A percentile compares a stretch with the other conserved stretches of the same genome.
Conservation (phyloP, 2,113 vertebrate genomes). For the Malurus elegans region DNA sequence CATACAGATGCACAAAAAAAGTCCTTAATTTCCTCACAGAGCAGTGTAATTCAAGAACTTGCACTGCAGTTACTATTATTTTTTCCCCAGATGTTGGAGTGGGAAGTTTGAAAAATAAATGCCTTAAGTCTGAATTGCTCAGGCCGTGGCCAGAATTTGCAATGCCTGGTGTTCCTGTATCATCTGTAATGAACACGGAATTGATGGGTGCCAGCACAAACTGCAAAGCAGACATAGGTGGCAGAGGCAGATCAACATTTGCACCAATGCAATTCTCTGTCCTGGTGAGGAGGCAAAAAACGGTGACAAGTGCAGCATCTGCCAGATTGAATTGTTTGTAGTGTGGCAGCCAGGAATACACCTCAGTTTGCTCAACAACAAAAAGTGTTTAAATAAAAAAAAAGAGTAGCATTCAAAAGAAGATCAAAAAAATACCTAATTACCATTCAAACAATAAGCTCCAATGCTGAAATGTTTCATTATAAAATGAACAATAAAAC, state of each 20-base stretch:
- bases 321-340: slow-evolving; percentile 37
- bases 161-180: not conserved
- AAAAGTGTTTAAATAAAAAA: not conserved
- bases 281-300: slow-evolving; percentile 20
- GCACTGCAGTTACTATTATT: not conserved
- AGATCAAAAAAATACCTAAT: slow-evolving; percentile 40
- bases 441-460: slow-evolving; percentile 24
- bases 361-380: slow-evolving; percentile 39
- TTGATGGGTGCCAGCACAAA: not conserved
- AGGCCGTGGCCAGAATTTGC: not conserved
- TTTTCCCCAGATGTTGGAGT: not conserved
- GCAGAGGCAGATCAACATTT: not conserved
- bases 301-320: slow-evolving; percentile 26
- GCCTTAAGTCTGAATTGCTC: not conserved
- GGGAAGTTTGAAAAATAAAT: not conserved
- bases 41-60: not conserved
- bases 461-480: not conserved
- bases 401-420: not conserved
- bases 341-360: slow-evolving; percentile 8
- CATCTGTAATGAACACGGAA: not conserved
- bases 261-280: not conserved
- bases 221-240: not conserved
- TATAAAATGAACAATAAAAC: slow-evolving; percentile 8
- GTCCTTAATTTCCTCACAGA: not conserved
- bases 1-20: not conserved